phyloP scores from a whole-genome alignment of 2,113 vertebrate species.

The Cebus imitator region DNA sequence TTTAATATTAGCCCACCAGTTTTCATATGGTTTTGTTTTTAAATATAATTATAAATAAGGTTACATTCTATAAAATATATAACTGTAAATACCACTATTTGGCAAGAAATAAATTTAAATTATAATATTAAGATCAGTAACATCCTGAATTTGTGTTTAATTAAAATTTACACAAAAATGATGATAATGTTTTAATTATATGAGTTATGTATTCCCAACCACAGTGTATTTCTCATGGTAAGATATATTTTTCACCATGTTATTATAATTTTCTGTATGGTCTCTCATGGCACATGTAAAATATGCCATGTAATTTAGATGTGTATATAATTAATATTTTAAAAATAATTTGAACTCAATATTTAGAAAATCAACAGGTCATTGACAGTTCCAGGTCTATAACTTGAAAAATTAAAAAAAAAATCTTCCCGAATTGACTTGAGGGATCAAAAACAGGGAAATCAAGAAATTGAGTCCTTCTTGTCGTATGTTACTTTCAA shows the following conservation, averaged over 20 bases:
- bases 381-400: neutral
- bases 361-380: neutral
- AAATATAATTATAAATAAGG: neutral
- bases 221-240: neutral
- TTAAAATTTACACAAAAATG: neutral
- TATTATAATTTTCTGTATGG: neutral
- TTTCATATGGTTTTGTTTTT: conserved; percentile 35
- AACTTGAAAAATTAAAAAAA: neutral
- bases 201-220: neutral
- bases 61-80: conserved; percentile 26
- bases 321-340: neutral
- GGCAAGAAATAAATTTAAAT: neutral
- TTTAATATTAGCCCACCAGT: neutral
- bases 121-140: neutral
- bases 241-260: neutral
- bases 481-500: neutral
- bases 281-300: neutral
- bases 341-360: neutral
- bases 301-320: neutral
- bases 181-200: neutral
- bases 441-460: neutral
- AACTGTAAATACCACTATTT: neutral
- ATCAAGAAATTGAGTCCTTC: neutral
- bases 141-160: neutral
- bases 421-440: neutral